Evolutionary conservation across 2,113 vertebrate species (phyloP), one percentile per base, ranked within the genome.

Genomic region (Xenotilapia caudafasciata): DNA sequence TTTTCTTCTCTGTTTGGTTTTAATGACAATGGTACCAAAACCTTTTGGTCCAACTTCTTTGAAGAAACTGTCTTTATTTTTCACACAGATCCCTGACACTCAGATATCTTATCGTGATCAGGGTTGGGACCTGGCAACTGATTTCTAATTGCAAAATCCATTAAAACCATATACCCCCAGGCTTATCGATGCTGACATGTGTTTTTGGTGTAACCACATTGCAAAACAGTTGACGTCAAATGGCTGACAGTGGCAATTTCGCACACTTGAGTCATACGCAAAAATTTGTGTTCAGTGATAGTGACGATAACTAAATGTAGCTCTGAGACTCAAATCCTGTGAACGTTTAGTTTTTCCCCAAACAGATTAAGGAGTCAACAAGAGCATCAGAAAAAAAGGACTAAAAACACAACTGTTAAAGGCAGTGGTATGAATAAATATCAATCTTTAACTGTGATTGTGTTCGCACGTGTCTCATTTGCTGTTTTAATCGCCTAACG

Each of bases 401-500:
- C 68, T 26, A 17, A 49, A 75, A 75, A 7, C 42, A 49, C 28
- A 35, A 33, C 23, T 21, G 45, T 33, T 33, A 79, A 31, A 45
- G 21, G 23, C 8, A 49, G 6, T 19, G 70, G 15, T 75, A 4
- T 77, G 23, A 77, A 33, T 77, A 49, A 77, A 77, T 77, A n/a
- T 31, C 9, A 47, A 13, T 49, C 6, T 45, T 45, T n/a, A 31
- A 77, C 17, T 31, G 19, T 84, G 60, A 60, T 45, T 45, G 38
- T 6, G 5, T 82, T 65, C 1, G 1, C 83, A 60, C 28, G 55
- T 58, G 84, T 77, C 56, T 45, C 21, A 10, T 80, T 81, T 90
- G 80, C 53, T 84, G 83, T 87, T 89, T 85, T 89, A 89, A 90
- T 88, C 45, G 12, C 38, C 47, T 81, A 55, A 35, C 45, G 40